Conservation (phyloP, 2,113 vertebrate genomes). For the Polyodon spathula region DNA sequence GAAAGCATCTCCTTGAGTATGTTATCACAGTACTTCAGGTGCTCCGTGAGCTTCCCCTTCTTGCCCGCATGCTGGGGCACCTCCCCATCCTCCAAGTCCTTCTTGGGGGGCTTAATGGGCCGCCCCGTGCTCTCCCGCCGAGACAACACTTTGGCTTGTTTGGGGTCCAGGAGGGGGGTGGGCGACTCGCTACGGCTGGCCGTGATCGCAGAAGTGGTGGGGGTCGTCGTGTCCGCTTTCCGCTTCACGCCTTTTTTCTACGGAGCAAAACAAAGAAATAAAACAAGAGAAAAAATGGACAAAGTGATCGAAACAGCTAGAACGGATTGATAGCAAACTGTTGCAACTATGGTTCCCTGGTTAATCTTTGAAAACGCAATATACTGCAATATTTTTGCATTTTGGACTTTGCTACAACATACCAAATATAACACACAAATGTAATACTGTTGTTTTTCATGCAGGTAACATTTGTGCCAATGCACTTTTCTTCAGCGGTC, state of each 20-base stretch:
- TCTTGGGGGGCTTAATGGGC: constrained; percentile 73
- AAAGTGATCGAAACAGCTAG: neutral
- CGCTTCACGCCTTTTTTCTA: constrained; percentile 97
- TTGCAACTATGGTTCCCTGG: too few relatives aligned
- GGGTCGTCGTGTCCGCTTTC: constrained; percentile 91
- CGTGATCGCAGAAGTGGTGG: constrained; percentile 82
- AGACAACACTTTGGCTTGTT: constrained; percentile 68
- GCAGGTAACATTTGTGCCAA: too few relatives aligned
- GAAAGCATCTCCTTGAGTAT: constrained; percentile 91
- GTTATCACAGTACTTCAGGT: constrained; percentile 76
- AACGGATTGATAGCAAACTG: too few relatives aligned
- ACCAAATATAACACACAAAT: too few relatives aligned
- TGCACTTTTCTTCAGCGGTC: too few relatives aligned
- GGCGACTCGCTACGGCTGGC: constrained; percentile 63
- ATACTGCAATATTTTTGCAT: too few relatives aligned
- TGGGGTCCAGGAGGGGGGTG: constrained; percentile 58
- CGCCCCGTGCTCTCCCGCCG: constrained; percentile 61
- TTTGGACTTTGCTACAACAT: too few relatives aligned
- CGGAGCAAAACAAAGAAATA: constrained; percentile 1
- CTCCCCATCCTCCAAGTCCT: constrained; percentile 64
- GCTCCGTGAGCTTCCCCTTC: constrained; percentile 61
- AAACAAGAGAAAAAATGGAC: neutral
- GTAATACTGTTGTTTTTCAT: too few relatives aligned
- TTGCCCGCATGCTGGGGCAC: constrained; percentile 51
- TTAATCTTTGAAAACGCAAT: too few relatives aligned